Evolutionary conservation across 92 coral and sea anemone species (phyloP), one percentile per base, ranked within the genome.

Genomic region (Porites lobata): DNA sequence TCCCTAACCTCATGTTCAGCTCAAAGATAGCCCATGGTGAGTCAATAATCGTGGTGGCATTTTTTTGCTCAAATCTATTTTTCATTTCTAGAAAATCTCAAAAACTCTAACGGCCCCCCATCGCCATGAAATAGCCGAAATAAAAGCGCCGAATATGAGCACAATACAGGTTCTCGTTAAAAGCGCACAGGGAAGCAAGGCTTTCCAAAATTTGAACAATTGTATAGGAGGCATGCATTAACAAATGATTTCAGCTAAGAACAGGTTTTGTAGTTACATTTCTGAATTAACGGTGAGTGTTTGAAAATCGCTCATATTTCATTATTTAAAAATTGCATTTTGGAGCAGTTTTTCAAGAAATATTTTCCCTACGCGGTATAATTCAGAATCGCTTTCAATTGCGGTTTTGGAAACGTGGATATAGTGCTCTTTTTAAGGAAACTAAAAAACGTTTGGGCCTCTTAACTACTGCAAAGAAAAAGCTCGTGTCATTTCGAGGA

Each of bases 31-130:
- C 24, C 71, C 19, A 19, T 19, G 32, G 24, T 66, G 29, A 66
- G 26, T 43, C 50, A 66, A 66, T 66, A 66, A 66, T 19, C 32
- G 26, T 66, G 71, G 5, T 19, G 12, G 8, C 24, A 66, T 66
- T 15, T 66, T 66, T 66, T 66, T 66, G 71, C 24, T 21, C 71
- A 66, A 66, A 66, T 19, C 24, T 66, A 66, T 66, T 66, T 66
- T 19, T 63, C 24, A 19, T 66, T 66, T 66, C 71, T 66, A 66
- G 29, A 66, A 66, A 66, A 66, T 66, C 71, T 66, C 26, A 8
- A 66, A 66, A 66, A 66, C 71, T 66, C 32, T 66, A 18, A 66
- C n/a, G n/a, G n/a, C n/a, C n/a, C n/a, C n/a, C n/a, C n/a, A n/a
- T n/a, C n/a, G n/a, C n/a, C n/a, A n/a, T n/a, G n/a, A n/a, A n/a